Evolutionary conservation across 1,140 invertebrate genomes (phyloP), one percentile per base, ranked within the genome.

Genomic region (Eumeta japonica): DNA sequence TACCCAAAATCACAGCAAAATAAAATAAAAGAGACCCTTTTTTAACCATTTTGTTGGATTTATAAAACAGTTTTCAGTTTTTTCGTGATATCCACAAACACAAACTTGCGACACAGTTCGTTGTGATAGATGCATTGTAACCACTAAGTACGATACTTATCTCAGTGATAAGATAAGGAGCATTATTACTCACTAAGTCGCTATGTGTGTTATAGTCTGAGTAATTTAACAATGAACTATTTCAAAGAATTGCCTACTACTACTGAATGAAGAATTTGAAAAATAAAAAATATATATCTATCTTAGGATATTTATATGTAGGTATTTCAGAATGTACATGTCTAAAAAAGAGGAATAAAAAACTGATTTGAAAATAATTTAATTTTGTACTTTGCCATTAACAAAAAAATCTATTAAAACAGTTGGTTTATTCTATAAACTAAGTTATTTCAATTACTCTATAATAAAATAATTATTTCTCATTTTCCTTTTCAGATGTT

Each of bases 1-100:
- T 55, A 75, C 73, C 62, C 47, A 65, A 63, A 58, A 72, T 52
- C 35, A 62, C 65, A 32, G 71, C 62, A 18, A 76, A 48, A 45
- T 76, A 75, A 48, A 74, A 74, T 48, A 62, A 55, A 20, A 76
- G 15, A 10, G 65, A 49, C 47, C 45, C 63, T 30, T 43, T 64
- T 46, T 57, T 52, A 35, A 52, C 54, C 71, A 76, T 75, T 55
- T 60, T 76, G 53, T 60, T 65, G 18, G 28, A 30, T 27, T 24
- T 24, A 24, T 24, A 7, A 24, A 5, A 24, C 5, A 24, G 20
- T n/a, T n/a, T n/a, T n/a, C n/a, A n/a, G n/a, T n/a, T n/a, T n/a
- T n/a, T n/a, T n/a, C n/a, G n/a, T n/a, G n/a, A n/a, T n/a, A n/a
- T n/a, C n/a, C n/a, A n/a, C 5, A 24, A 5, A 24, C 5, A 24